Evolutionary conservation across 2,888 invertebrate species (phyloP).

Genomic region (Formica aserva): DNA sequence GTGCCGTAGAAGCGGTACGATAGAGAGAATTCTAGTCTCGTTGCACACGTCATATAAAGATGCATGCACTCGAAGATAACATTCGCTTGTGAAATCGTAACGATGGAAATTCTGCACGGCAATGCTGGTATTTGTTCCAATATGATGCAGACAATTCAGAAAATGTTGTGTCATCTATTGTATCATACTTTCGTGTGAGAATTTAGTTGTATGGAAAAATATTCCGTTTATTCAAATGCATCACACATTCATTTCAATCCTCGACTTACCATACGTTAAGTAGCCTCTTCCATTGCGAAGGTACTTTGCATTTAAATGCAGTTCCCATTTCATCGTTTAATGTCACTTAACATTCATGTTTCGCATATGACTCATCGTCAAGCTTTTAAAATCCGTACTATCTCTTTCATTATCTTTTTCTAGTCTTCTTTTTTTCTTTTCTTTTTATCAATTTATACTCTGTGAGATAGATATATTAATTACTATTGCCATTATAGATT

Average conservation of each 20-base stretch:
- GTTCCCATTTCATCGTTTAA: constrained; percentile 37
- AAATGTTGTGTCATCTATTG: background rate
- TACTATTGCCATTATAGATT: background rate
- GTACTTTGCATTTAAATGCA: constrained; percentile 46
- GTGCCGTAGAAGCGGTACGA: background rate
- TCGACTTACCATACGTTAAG: constrained; percentile 33
- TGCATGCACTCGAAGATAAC: constrained; percentile 11
- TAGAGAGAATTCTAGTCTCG: constrained; percentile 6
- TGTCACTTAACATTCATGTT: constrained; percentile 33
- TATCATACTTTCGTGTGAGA: constrained; percentile 9
- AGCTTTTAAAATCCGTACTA: background rate
- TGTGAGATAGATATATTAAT: background rate
- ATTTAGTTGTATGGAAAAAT: constrained; percentile 7
- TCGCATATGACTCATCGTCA: constrained; percentile 28
- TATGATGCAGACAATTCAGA: constrained; percentile 10
- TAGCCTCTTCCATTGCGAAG: constrained; percentile 35
- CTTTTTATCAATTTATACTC: background rate
- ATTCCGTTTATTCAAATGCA: constrained; percentile 29
- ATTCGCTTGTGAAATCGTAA: constrained; percentile 36
- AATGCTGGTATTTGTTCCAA: constrained; percentile 17
- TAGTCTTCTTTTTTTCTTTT: too few relatives aligned
- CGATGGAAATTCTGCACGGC: constrained; percentile 10
- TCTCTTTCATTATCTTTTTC: background rate
- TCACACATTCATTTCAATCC: constrained; percentile 34
- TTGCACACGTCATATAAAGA: background rate